Percentiles rank a stretch among this genome's conserved stretches.
phyloP scores from a whole-genome alignment of 2,797 vertebrate genomes.

The Hippocampus kuda region DNA sequence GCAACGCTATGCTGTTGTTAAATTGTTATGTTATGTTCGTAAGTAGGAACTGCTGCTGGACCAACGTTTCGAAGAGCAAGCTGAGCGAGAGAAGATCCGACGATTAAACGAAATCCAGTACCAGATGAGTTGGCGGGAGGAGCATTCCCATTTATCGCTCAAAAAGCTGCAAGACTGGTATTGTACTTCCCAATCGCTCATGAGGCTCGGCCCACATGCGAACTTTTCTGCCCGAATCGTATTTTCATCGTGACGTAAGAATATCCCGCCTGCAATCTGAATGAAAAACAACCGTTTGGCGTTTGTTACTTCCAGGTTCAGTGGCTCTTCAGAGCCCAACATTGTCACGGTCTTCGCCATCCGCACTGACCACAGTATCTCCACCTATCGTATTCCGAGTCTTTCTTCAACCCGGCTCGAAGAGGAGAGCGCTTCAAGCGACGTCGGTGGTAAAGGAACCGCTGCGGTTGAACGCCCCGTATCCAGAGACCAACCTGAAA shows the following conservation, averaged over 20 bases:
- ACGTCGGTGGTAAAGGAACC: slow-evolving; percentile 10
- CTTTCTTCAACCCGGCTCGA: slow-evolving; percentile 36
- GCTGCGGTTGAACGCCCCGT: slow-evolving; percentile 35
- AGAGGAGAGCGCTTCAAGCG: slow-evolving; percentile 12
- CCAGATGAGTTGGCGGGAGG: slow-evolving; percentile 78
- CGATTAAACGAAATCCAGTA: slow-evolving; percentile 65
- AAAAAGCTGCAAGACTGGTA: slow-evolving; percentile 75
- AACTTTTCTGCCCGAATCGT: neutral
- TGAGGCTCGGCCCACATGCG: neutral
- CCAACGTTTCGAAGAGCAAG: slow-evolving; percentile 66
- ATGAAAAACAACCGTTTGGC: neutral
- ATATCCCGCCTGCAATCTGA: neutral
- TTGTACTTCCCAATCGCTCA: neutral
- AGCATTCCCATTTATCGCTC: slow-evolving; percentile 67
- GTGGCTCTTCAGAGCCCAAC: slow-evolving; percentile 60
- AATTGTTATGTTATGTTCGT: neutral
- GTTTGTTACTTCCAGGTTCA: slow-evolving; percentile 64
- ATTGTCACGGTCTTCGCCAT: slow-evolving; percentile 72
- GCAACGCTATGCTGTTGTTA: too few species aligned
- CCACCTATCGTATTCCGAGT: slow-evolving; percentile 69
- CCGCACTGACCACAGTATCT: slow-evolving; percentile 67
- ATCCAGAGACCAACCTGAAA: slow-evolving; percentile 15
- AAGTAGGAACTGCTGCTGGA: slow-evolving; percentile 77
- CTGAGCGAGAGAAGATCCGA: slow-evolving; percentile 58
- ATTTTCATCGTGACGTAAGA: neutral